Evolutionary conservation across 1,140 invertebrate species (phyloP).

Genomic region (Sipha flava): DNA sequence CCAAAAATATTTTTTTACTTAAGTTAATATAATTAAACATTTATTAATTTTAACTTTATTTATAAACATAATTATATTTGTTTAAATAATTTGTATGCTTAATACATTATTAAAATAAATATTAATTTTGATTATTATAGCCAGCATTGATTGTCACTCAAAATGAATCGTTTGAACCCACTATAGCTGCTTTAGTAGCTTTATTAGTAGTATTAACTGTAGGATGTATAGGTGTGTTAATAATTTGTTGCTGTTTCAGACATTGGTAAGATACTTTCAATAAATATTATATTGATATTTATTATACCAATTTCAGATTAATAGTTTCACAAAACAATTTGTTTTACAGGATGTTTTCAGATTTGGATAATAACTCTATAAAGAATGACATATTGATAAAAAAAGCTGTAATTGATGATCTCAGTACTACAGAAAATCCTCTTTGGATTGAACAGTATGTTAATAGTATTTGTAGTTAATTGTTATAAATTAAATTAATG

Average conservation of each 20-base stretch:
- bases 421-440: constrained; percentile 84
- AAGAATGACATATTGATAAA: constrained; percentile 73
- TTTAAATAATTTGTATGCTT: no score
- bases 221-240: constrained; percentile 74
- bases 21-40: no score
- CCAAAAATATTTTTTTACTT: no score
- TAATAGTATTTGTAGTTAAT: background rate
- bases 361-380: constrained; percentile 39
- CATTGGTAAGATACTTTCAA: constrained; percentile 56
- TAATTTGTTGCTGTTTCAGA: constrained; percentile 79
- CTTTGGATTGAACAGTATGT: constrained; percentile 84
- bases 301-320: background rate
- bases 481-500: background rate
- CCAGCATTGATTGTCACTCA: constrained; percentile 48
- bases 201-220: constrained; percentile 76
- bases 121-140: constrained; percentile 40
- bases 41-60: no score
- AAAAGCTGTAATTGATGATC: constrained; percentile 70
- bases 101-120: no score
- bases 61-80: no score
- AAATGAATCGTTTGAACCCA: constrained; percentile 61
- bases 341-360: constrained; percentile 15
- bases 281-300: background rate
- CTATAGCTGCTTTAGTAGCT: constrained; percentile 74
- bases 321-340: background rate